phyloP scores from a whole-genome alignment of 2,888 invertebrate species.

The Endotricha flammealis region DNA sequence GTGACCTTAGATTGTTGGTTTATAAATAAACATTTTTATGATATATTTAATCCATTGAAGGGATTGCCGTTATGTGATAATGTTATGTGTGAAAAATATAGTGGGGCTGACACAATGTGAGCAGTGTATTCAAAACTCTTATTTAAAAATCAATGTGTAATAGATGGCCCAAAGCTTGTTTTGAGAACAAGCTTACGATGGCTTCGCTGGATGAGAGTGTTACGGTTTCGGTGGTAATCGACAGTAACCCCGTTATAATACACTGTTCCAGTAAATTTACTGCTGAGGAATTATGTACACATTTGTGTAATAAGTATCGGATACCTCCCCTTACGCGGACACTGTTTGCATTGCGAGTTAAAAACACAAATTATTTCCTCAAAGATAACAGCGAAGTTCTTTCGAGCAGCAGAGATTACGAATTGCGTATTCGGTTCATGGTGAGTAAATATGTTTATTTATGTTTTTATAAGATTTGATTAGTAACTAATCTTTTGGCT shows the following conservation, averaged over 20 bases:
- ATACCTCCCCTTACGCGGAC: conserved; percentile 88
- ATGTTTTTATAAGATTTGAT: too few relatives aligned
- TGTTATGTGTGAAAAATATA: background rate
- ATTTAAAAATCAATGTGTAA: background rate
- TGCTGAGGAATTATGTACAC: conserved; percentile 84
- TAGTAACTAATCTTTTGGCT: background rate
- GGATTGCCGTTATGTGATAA: background rate
- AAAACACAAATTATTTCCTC: conserved; percentile 82
- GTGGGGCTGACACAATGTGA: background rate
- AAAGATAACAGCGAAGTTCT: conserved; percentile 77
- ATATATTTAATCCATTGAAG: background rate
- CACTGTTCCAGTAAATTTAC: conserved; percentile 62
- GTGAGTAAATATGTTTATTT: conserved; percentile 42
- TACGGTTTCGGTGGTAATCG: conserved; percentile 63
- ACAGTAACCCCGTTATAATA: conserved; percentile 54
- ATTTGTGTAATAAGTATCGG: conserved; percentile 83
- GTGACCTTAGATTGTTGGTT: conserved; percentile 30
- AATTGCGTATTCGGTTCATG: conserved; percentile 90
- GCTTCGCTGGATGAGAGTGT: conserved; percentile 62
- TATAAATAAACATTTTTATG: conserved; percentile 36
- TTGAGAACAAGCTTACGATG: conserved; percentile 58
- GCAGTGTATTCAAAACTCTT: background rate
- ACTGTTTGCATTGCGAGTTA: conserved; percentile 85
- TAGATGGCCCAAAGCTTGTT: background rate
- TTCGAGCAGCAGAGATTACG: conserved; percentile 77